phyloP scores from a whole-genome alignment of 2,113 vertebrate species.

The Otus sunia region DNA sequence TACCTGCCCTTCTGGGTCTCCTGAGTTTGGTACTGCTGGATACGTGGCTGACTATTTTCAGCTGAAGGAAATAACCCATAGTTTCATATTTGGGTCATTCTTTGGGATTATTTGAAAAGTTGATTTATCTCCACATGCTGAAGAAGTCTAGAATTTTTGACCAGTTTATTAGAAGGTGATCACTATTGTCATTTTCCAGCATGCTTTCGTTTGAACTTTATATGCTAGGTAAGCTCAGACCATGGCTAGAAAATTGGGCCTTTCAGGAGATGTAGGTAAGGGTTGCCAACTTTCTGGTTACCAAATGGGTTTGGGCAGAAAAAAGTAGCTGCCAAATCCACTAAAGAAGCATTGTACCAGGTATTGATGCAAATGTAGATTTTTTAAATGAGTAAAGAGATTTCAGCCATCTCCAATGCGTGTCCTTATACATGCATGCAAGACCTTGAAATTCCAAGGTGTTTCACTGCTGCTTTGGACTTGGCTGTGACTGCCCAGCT shows the following conservation, averaged over 20 bases:
- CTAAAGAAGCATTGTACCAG: background rate
- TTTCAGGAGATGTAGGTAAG: background rate
- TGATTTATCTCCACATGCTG: background rate
- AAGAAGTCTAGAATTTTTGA: background rate
- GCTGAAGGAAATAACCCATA: background rate
- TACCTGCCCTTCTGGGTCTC: background rate
- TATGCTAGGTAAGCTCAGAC: background rate
- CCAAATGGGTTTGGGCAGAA: background rate
- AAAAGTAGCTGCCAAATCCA: background rate
- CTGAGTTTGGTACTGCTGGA: background rate
- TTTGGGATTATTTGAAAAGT: background rate
- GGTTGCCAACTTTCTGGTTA: background rate
- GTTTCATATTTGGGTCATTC: background rate
- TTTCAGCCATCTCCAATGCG: background rate
- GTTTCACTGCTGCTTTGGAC: background rate
- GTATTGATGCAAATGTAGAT: background rate
- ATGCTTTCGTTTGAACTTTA: background rate
- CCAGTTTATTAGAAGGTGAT: background rate
- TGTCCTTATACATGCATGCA: fast-evolving
- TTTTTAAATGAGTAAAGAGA: background rate
- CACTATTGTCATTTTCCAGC: background rate
- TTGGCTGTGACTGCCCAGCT: background rate
- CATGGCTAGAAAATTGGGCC: background rate
- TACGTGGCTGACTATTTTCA: background rate
- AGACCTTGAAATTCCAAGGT: background rate